A percentile compares a stretch with the other conserved stretches of the same genome.
Evolutionary conservation across 2,797 vertebrate genomes (phyloP).

Genomic region (Zalophus californianus): DNA sequence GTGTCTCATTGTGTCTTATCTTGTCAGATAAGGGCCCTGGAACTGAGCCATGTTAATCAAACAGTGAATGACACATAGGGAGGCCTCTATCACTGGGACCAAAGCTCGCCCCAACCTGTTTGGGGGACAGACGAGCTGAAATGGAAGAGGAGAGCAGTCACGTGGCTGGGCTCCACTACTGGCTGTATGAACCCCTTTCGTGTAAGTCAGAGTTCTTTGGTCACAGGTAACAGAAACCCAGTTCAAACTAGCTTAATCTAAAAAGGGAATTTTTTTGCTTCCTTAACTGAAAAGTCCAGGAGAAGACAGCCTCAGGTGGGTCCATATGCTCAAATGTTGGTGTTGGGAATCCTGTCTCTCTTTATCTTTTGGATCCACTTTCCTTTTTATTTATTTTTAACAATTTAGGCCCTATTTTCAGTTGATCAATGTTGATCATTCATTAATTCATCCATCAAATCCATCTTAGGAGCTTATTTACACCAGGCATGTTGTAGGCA

Average conservation of each 20-base stretch:
- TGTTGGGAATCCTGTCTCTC: background rate
- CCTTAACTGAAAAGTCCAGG: background rate
- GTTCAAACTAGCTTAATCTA: background rate
- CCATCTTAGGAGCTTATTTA: background rate
- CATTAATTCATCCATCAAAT: background rate
- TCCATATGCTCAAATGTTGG: background rate
- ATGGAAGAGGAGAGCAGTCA: background rate
- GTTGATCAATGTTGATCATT: background rate
- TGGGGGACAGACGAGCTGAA: background rate
- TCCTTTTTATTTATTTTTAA: background rate
- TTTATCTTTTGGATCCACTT: background rate
- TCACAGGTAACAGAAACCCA: background rate
- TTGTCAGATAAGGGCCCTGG: background rate
- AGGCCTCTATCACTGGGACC: background rate
- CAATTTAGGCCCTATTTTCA: background rate
- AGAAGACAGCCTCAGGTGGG: background rate
- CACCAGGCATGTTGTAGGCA: background rate
- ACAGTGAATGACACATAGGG: background rate
- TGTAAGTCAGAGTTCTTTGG: background rate
- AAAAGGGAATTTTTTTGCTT: background rate
- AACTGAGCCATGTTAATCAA: background rate
- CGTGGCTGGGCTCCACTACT: fast-evolving
- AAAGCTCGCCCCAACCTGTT: background rate
- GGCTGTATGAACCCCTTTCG: background rate
- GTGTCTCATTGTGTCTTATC: background rate